phyloP scores from a whole-genome alignment of 1,140 invertebrate genomes.

The Zaprionus ornatus region DNA sequence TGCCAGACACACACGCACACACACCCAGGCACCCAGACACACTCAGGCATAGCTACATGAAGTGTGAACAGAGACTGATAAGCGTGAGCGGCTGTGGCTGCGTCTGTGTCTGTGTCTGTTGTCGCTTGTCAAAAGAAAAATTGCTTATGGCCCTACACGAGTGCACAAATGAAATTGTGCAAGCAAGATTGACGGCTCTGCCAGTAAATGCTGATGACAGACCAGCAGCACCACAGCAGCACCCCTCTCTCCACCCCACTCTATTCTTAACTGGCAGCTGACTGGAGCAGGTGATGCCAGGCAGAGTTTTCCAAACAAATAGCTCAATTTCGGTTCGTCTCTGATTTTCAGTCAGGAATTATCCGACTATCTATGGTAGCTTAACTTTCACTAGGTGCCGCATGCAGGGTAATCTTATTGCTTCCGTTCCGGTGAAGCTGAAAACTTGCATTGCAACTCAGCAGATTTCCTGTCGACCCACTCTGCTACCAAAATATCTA shows the following conservation, averaged over 20 bases:
- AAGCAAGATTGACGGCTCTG: slow-evolving; percentile 44
- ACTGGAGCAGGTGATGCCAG: slow-evolving; percentile 20
- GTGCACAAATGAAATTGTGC: slow-evolving; percentile 61
- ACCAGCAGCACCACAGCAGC: slow-evolving; percentile 4
- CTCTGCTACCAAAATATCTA: background rate
- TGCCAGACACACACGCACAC: slow-evolving; percentile 22
- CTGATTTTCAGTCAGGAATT: slow-evolving; percentile 13
- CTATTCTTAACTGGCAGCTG: background rate
- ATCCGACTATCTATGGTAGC: background rate
- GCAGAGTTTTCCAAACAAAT: slow-evolving; percentile 10
- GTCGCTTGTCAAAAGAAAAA: slow-evolving; percentile 49
- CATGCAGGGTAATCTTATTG: background rate
- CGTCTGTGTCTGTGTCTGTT: slow-evolving; percentile 21
- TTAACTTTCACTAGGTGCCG: background rate
- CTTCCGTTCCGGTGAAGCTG: background rate
- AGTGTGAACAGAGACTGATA: slow-evolving; percentile 62
- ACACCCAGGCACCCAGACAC: slow-evolving; percentile 7
- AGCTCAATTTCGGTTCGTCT: slow-evolving; percentile 6
- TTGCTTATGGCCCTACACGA: slow-evolving; percentile 47
- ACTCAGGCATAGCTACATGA: background rate
- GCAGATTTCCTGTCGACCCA: background rate
- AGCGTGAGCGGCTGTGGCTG: slow-evolving; percentile 17
- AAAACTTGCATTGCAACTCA: background rate
- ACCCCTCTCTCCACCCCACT: background rate
- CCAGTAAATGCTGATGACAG: slow-evolving; percentile 30